Base-by-base conservation (phyloP, 2,113 vertebrate species). In the Prochilodus magdalenae region DNA sequence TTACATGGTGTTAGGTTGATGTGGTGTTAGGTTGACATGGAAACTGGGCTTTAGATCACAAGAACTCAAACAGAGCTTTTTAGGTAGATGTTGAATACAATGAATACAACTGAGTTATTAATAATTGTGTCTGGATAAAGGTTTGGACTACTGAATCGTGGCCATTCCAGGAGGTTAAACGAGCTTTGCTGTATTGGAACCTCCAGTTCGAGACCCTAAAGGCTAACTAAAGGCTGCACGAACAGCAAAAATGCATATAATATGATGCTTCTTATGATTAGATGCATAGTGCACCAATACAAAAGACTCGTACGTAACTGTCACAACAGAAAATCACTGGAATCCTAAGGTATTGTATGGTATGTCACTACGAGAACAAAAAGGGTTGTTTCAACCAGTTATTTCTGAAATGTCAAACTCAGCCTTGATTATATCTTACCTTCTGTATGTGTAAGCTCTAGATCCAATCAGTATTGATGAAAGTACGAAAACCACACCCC, bases 401-500 rank as follows among this genome's bases (percentile, higher is more conserved):
- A 55, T 79, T 78, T 78, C n/a, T 24, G 22, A 81, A 73, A 66
- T 72, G 47, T 29, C 49, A 20, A n/a, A 27, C 18, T 36, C 24
- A 49, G 51, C 26, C 29, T 14, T n/a, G 33, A 71, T 79, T 80
- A 36, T 62, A 18, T 62, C 33, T 57, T 24, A 49, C 20, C 13
- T 13, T 8, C 27, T 29, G 24, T 12, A 60, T n/a, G 20, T 60
- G 57, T 26, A 70, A 44, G 29, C 24, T 12, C 40, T 62, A 22
- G 4, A 0, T 77, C 20, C 27, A 11, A 24, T 72, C 66, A 44
- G n/a, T 53, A 15, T 44, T 30, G 60, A 57, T 75, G 36, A 75
- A 75, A 57, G 24, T 69, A 5, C 47, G 49, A 26, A 33, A 60
- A 27, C 51, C 18, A 15, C 14, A 12, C 33, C 71, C 60, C 30